Evolutionary conservation across 2,113 vertebrate genomes (phyloP), one percentile per base, ranked within the genome.

Genomic region (Peromyscus maniculatus): DNA sequence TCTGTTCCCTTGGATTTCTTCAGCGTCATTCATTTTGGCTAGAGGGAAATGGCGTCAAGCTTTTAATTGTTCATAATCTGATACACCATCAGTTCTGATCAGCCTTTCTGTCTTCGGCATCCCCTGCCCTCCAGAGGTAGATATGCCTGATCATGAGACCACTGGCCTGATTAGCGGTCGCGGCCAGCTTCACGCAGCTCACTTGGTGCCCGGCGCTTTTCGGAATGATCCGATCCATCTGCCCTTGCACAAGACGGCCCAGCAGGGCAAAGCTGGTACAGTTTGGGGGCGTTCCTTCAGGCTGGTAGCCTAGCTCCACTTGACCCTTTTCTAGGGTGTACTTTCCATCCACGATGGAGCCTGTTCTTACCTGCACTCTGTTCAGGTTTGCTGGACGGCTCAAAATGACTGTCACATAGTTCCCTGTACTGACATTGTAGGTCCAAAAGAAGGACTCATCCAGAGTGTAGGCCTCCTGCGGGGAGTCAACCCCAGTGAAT

Each of bases 371-470:
- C 0, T 97, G 94, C 6, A 99, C 97, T 0, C 95, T 97, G 0
- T 95, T 98, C 57, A 99, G 28, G 0, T 36, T 96, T 0, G 79
- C 86, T 0, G 99, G 98, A 1, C 97, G 74, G 24, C 69, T 96
- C 84, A 99, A 98, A 11, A 99, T 78, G 0, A 99, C 79, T 0
- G 98, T 99, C 96, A 99, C 98, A 64, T 98, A 39, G 33, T 98
- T 99, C 59, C 99, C 99, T 0, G 72, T 95, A 4, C 92, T 92
- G 0, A 99, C 99, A 4, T 97, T 67, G 62, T 97, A 98, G 0
- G 99, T 99, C 99, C 99, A 99, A 16, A 99, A 99, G 97, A 99
- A 99, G 0, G 97, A 98, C 16, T 91, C 95, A 1, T 98, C 98
- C 0, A 96, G 95, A 9, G 97, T 94, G 93, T 99, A 99, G 26